Conservation (phyloP, 2,113 vertebrate genomes). For the Marcusenius ussheri region DNA sequence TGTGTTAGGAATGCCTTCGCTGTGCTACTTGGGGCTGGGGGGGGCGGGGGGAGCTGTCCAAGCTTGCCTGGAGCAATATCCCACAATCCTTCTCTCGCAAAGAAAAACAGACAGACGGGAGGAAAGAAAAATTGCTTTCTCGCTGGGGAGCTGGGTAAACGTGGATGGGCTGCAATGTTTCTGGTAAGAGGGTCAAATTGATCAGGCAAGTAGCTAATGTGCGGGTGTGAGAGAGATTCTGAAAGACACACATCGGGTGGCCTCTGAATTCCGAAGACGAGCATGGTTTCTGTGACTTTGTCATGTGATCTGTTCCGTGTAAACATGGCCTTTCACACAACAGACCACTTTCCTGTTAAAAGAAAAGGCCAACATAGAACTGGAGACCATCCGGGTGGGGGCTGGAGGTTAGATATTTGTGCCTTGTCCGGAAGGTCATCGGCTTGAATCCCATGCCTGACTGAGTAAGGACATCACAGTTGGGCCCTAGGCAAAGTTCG, state of each 20-base stretch:
- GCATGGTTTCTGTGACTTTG: background rate
- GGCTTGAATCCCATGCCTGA: background rate
- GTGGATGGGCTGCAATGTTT: background rate
- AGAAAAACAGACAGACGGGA: background rate
- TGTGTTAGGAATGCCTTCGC: constrained; percentile 15
- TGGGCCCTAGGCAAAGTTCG: background rate
- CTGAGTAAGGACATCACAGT: background rate
- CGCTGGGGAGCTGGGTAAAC: background rate
- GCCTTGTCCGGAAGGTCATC: background rate
- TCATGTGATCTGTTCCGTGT: background rate
- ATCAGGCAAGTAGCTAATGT: no score
- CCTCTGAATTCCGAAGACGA: background rate
- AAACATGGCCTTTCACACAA: background rate
- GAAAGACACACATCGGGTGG: background rate
- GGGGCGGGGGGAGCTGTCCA: constrained; percentile 17
- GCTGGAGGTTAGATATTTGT: background rate
- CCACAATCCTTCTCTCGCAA: constrained; percentile 18
- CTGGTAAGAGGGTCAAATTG: background rate
- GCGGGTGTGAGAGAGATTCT: background rate
- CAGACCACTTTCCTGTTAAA: background rate
- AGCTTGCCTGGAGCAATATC: constrained; percentile 28
- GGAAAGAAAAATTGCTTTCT: background rate
- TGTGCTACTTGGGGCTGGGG: constrained; percentile 9
- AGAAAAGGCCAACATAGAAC: background rate
- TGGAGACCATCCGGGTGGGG: background rate